phyloP scores from a whole-genome alignment of 2,888 invertebrate genomes.

The Tipula vernalis region DNA sequence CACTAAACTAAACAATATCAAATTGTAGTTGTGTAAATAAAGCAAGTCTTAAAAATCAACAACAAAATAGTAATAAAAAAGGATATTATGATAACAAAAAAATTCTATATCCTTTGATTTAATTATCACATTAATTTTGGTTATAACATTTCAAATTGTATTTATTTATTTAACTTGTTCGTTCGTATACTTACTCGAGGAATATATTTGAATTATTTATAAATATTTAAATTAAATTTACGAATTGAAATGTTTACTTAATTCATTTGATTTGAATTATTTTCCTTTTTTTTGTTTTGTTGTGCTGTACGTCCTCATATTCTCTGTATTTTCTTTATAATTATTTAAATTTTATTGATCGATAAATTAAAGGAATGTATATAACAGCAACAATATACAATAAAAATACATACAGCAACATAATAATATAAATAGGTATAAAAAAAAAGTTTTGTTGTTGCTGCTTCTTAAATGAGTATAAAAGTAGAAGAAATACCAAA shows the following conservation, averaged over 20 bases:
- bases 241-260: background rate
- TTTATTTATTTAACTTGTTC: background rate
- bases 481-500: background rate
- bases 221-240: background rate
- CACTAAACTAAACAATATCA: background rate
- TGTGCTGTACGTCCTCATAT: background rate
- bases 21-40: background rate
- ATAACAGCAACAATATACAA: too few relatives aligned
- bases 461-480: background rate
- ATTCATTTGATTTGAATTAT: conserved; percentile 4
- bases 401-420: background rate
- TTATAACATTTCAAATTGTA: background rate
- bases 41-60: background rate
- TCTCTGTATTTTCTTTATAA: background rate
- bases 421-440: background rate
- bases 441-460: background rate
- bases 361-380: background rate
- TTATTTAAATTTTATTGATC: conserved; percentile 4
- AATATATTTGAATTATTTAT: background rate
- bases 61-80: background rate
- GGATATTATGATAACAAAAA: background rate
- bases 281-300: background rate
- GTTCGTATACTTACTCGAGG: background rate
- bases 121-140: conserved; percentile 4
- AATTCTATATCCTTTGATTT: background rate